These are phyloP conservation scores for Borostomias antarcticus DNA, from an alignment of 2,797 vertebrate species.

Conservation along the genomic window DNA sequence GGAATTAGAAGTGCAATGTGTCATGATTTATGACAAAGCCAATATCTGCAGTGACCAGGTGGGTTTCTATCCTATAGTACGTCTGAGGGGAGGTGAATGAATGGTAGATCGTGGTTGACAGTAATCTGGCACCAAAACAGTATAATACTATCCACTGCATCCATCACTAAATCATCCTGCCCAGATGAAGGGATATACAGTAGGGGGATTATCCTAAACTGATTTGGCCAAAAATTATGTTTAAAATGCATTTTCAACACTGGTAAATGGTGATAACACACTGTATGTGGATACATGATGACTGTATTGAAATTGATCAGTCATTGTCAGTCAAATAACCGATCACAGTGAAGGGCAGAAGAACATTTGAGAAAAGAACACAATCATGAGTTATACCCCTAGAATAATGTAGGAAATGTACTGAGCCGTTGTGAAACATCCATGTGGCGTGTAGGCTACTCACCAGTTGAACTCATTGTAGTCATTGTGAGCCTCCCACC, in stretches of 20 bases:
- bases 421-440: background rate
- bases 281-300: background rate
- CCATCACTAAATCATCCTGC: slow-evolving; percentile 16
- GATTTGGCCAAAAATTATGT: slow-evolving; percentile 35
- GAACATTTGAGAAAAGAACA: background rate
- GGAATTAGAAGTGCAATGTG: background rate
- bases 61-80: background rate
- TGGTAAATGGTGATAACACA: slow-evolving; percentile 29
- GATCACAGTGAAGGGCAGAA: background rate
- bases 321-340: background rate
- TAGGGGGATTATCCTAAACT: slow-evolving; percentile 44
- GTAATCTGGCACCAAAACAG: background rate
- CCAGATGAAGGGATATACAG: slow-evolving; percentile 52
- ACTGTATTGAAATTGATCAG: background rate
- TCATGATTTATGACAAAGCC: background rate
- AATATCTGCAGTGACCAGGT: background rate
- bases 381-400: background rate
- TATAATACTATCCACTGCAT: slow-evolving; percentile 31
- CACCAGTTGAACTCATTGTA: slow-evolving; percentile 83
- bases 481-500: slow-evolving; percentile 82
- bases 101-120: background rate
- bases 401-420: background rate
- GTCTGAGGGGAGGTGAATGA: background rate
- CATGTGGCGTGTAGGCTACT: slow-evolving; percentile 46
- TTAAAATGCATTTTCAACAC: slow-evolving; percentile 17